Evolutionary conservation across 2,113 vertebrate species (phyloP), one percentile per base, ranked within the genome.

Genomic region (Eclectus roratus): DNA sequence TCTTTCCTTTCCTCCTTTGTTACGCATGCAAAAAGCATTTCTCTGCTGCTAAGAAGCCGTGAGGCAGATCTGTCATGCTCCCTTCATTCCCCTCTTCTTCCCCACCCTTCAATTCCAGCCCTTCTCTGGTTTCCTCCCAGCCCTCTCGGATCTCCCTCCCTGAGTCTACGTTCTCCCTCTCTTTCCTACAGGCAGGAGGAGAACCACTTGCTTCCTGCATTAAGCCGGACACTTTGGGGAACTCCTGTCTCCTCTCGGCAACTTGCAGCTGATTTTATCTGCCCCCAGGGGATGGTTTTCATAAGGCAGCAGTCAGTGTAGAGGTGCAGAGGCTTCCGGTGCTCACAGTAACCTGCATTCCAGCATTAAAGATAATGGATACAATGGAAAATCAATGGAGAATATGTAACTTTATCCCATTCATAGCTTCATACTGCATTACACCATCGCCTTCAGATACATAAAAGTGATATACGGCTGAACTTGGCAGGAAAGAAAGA

Each of bases 361-460:
- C 95, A 77, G 69, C 89, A 64, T 89, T 72, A 87, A 92, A 91
- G 96, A 96, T 97, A 97, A 89, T 84, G 80, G 96, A 95, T 47
- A 84, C 94, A 96, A 92, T 94, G 93, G 96, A 96, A 97, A 97
- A 97, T 96, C 97, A 93, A 96, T 97, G 95, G 92, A 44, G 77
- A 97, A 90, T 80, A 77, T 84, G 95, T 94, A 96, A 97, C 94
- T 77, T 89, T 95, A 95, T 93, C 90, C 88, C 92, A 73, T 94
- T 94, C 90, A 56, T 91, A 33, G 85, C 91, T 95, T 95, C 95
- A 90, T 87, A 93, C 94, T 95, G 85, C 96, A 96, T 97, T 96
- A 95, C 94, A 56, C 84, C 25, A 2, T 31, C 55, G 94, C 88
- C 89, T 94, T 94, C 91, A 77, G 82, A 72, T 85, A 77, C 95